Evolutionary conservation across 2,797 vertebrate species (phyloP).

Genomic region (Gymnothorax javanicus): DNA sequence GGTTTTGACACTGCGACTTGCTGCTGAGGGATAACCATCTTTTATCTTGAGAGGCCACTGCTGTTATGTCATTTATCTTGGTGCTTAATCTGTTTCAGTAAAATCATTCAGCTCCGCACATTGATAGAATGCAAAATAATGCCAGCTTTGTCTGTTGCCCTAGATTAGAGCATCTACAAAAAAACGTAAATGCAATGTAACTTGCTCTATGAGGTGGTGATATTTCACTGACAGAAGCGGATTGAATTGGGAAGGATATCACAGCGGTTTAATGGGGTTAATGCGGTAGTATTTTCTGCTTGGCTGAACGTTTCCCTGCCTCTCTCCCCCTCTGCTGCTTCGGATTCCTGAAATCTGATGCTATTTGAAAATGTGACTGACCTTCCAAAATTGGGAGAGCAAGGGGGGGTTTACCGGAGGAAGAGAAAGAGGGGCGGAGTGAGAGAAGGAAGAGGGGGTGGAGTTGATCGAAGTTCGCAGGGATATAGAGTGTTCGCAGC

Average conservation of each 20-base stretch:
- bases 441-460: constrained; percentile 35
- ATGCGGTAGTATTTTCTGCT: background rate
- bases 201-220: background rate
- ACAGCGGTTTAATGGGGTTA: background rate
- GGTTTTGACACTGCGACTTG: background rate
- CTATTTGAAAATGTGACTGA: constrained; percentile 5
- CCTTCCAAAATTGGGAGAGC: background rate
- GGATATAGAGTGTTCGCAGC: constrained; percentile 25
- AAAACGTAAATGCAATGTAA: background rate
- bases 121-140: background rate
- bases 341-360: constrained; percentile 10
- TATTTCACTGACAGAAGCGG: background rate
- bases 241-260: background rate
- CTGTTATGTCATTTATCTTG: background rate
- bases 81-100: background rate
- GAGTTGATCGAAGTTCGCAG: constrained; percentile 22
- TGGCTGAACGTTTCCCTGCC: background rate
- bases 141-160: background rate
- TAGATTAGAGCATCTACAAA: background rate
- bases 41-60: background rate
- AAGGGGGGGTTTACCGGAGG: constrained; percentile 2
- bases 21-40: background rate
- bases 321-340: background rate
- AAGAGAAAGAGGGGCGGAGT: constrained; percentile 43
- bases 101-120: background rate